Percentiles rank a stretch among this genome's conserved stretches.
These are phyloP conservation scores for Diadophis punctatus DNA, from an alignment of 2,113 vertebrate species.

Conservation along the genomic window DNA sequence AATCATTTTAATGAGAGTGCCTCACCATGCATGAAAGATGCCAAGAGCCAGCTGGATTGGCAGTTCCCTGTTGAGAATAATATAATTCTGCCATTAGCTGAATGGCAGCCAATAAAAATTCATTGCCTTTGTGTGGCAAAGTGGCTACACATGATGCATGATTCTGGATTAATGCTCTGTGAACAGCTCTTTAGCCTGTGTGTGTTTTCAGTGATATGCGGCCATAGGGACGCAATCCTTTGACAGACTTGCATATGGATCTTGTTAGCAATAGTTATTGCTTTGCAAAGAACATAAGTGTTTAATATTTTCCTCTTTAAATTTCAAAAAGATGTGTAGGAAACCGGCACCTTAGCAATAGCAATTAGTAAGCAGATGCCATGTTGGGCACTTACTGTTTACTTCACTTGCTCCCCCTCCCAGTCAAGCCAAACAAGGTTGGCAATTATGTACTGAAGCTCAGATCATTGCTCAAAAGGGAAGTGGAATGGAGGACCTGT, in stretches of 20 bases:
- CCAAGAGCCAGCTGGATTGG: slow-evolving; percentile 46
- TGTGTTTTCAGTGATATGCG: slow-evolving; percentile 32
- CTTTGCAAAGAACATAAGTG: slow-evolving; percentile 38
- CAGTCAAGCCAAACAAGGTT: slow-evolving; percentile 25
- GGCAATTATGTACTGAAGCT: slow-evolving; percentile 10
- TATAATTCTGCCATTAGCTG: slow-evolving; percentile 50
- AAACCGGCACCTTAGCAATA: slow-evolving; percentile 3
- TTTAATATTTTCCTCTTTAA: slow-evolving; percentile 29
- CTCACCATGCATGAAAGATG: slow-evolving; percentile 17
- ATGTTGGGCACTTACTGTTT: slow-evolving; percentile 11
- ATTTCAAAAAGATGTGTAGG: slow-evolving; percentile 22
- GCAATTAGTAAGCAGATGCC: slow-evolving; percentile 17
- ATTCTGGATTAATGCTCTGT: slow-evolving; percentile 53
- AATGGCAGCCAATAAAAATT: slow-evolving; percentile 53
- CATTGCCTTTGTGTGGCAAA: slow-evolving; percentile 34
- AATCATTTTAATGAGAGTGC: slow-evolving; percentile 23
- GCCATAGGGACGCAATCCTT: slow-evolving; percentile 24
- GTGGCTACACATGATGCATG: slow-evolving; percentile 37
- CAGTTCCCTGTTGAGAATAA: slow-evolving; percentile 46
- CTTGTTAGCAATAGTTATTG: slow-evolving; percentile 42
- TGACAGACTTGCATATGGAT: slow-evolving; percentile 37
- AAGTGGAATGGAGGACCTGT: not conserved
- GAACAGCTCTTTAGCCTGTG: slow-evolving; percentile 32
- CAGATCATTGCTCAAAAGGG: not conserved
- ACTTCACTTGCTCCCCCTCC: slow-evolving; percentile 3